These are phyloP conservation scores for Euura saliciscinereae DNA, from an alignment of 1,140 invertebrate genomes.

Conservation along the genomic window DNA sequence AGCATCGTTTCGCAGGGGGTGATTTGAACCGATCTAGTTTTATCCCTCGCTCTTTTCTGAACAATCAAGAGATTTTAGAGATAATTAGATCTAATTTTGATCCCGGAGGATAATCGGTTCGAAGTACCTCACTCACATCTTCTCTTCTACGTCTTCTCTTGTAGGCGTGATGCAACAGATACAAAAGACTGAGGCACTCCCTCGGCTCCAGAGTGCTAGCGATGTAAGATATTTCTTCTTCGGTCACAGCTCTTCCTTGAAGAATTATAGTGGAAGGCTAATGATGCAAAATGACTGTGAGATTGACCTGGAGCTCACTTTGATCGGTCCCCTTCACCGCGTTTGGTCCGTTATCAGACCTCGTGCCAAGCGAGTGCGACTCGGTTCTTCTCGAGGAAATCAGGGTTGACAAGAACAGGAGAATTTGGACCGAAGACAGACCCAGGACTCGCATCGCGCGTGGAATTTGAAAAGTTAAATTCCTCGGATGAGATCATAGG, in stretches of 20 bases:
- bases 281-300: too few relatives aligned
- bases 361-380: background rate
- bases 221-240: background rate
- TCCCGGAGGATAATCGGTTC: too few relatives aligned
- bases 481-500: too few relatives aligned
- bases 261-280: background rate
- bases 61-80: background rate
- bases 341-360: background rate
- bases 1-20: background rate
- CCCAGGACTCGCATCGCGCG: background rate
- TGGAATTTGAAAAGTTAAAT: background rate
- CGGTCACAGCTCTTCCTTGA: slow-evolving; percentile 2
- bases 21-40: background rate
- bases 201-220: background rate
- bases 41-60: background rate
- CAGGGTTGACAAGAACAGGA: background rate
- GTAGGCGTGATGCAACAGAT: background rate
- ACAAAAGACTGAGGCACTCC: background rate
- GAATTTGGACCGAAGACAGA: background rate
- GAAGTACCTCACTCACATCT: background rate
- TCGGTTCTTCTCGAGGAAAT: background rate
- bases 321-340: background rate
- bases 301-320: background rate
- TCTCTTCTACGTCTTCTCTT: slow-evolving; percentile 3
- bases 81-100: background rate